Base-by-base conservation (phyloP, 2,113 vertebrate species). In the Psettodes erumei region DNA sequence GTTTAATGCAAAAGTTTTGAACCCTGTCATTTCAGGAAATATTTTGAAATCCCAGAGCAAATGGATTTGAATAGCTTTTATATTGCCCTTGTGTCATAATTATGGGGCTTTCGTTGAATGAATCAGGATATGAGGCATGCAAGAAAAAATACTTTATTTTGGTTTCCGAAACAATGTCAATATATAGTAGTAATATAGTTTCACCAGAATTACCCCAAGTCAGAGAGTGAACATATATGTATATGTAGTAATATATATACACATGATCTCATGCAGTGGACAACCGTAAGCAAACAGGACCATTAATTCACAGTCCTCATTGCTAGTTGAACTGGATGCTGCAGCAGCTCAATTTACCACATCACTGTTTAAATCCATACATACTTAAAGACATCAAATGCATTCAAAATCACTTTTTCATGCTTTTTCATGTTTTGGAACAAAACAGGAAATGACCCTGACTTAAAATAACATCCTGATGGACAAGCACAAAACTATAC, bases 1-100 rank as follows among this genome's bases (percentile, higher is more conserved):
- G 25, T 38, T 38, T 27, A 37, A 66, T 28, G 45, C 35, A 23
- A 50, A 50, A 50, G 1, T 21, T 76, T 80, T 56, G 30, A 43
- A 71, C 19, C 38, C 19, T 71, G 50, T 68, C 8, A 69, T 60
- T 60, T 74, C 35, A 27, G 10, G 56, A 27, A 71, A 69, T 51
- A 38, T 78, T 66, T 69, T 58, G 6, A 68, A 61, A 81, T 33
- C 60, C 12, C 7, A 16, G 5, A 27, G 27, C 48, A 73, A 63
- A 48, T 47, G 8, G 2, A 63, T n/a, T 48, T 35, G 0, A 81
- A 45, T 50, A 35, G 35, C 35, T 65, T 78, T 71, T 28, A 63
- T 27, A 37, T 27, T 58, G 10, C 35, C 58, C 45, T 51, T 12
- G n/a, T 63, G 43, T 58, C 62, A 71, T 5, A 42, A 13, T 40